phyloP scores from a whole-genome alignment of 2,888 invertebrate genomes.

The Calephelis perditalis region DNA sequence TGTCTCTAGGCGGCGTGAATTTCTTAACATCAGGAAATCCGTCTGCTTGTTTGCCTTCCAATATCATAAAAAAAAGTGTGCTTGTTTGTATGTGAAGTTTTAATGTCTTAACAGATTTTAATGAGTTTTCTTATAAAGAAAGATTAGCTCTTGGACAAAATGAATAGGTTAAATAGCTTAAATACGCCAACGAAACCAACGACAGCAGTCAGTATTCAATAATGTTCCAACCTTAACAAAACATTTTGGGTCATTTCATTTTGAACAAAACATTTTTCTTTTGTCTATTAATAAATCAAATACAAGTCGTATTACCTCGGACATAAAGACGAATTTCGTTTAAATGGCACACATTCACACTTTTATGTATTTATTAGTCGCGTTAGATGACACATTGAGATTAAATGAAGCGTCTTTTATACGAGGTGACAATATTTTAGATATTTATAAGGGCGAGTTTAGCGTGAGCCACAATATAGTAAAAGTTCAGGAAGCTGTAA shows the following conservation, averaged over 20 bases:
- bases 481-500: conserved; percentile 19
- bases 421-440: conserved; percentile 28
- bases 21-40: too few species aligned
- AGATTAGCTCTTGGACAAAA: too few species aligned
- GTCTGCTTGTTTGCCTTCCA: too few species aligned
- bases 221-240: too few species aligned
- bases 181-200: too few species aligned
- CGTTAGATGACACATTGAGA: conserved; percentile 23
- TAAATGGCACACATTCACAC: neutral
- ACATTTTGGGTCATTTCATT: neutral
- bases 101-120: too few species aligned
- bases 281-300: neutral
- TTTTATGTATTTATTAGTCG: conserved; percentile 37
- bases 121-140: too few species aligned
- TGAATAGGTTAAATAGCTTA: too few species aligned
- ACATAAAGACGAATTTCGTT: neutral
- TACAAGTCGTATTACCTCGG: neutral
- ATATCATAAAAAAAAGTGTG: too few species aligned
- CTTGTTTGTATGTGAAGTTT: too few species aligned
- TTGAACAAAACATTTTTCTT: conserved; percentile 9
- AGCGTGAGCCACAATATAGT: conserved; percentile 19
- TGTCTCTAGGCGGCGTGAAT: too few species aligned
- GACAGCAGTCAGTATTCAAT: too few species aligned
- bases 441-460: conserved; percentile 23
- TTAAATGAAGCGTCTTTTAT: conserved; percentile 34